A percentile compares a stretch with the other conserved stretches of the same genome.
These are phyloP conservation scores for Tinamus guttatus DNA, from an alignment of 2,113 vertebrate genomes.

Conservation along the genomic window DNA sequence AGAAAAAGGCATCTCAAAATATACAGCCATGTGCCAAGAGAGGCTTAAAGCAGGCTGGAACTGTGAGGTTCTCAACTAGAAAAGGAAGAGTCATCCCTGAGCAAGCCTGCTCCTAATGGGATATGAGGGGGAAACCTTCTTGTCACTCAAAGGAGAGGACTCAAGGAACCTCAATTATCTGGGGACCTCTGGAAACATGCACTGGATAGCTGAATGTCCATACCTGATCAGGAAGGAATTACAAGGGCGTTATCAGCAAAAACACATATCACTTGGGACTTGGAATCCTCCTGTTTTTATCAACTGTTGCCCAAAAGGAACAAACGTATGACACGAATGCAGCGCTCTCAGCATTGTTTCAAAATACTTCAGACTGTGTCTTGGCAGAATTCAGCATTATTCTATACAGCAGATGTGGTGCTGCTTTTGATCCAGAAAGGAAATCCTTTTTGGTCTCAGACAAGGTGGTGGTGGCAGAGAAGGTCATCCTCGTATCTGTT, in stretches of 20 bases:
- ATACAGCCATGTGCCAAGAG: not conserved
- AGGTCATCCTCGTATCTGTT: not conserved
- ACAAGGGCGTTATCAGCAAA: not conserved
- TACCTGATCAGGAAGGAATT: not conserved
- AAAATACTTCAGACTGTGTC: not conserved
- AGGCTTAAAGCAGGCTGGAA: slow-evolving; percentile 10
- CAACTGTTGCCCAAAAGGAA: not conserved
- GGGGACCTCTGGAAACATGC: not conserved
- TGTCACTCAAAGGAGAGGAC: not conserved
- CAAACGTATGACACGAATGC: not conserved
- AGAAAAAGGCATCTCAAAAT: not conserved
- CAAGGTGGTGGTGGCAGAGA: slow-evolving; percentile 7
- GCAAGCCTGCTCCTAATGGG: not conserved
- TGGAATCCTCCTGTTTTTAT: not conserved
- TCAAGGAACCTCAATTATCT: not conserved
- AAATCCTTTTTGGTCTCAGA: slow-evolving; percentile 39
- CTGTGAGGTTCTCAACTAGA: not conserved
- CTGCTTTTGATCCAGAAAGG: slow-evolving; percentile 20
- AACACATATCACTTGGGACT: not conserved
- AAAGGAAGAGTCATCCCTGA: not conserved
- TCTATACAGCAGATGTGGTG: slow-evolving; percentile 8
- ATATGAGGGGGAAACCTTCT: not conserved
- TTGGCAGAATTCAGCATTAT: not conserved
- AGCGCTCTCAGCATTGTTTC: not conserved
- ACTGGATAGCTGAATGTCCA: not conserved